These are phyloP conservation scores for Dunckerocampus dactyliophorus DNA, from an alignment of 2,113 vertebrate genomes.

Conservation along the genomic window DNA sequence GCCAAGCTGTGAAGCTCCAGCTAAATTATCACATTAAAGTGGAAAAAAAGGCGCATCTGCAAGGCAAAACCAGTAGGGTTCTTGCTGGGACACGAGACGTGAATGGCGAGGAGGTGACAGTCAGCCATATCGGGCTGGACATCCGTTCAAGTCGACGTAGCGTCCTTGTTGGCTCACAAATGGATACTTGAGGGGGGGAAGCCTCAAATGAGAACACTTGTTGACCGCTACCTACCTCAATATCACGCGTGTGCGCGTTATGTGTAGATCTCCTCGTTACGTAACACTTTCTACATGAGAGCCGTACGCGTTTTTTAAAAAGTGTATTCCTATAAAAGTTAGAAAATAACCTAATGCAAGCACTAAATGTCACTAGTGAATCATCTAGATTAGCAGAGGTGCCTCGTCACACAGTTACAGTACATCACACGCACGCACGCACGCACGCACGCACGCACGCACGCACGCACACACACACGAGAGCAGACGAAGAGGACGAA, in stretches of 20 bases:
- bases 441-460: neutral
- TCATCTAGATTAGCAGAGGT: neutral
- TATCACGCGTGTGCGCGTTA: neutral
- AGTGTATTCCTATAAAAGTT: neutral
- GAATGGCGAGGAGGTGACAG: neutral
- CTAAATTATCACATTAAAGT: neutral
- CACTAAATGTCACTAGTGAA: neutral
- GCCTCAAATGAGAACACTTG: neutral
- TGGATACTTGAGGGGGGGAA: neutral
- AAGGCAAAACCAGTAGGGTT: neutral
- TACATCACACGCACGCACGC: neutral
- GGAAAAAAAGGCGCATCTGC: neutral
- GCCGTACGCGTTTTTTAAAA: neutral
- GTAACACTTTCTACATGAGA: neutral
- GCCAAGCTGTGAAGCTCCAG: neutral
- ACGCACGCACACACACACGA: conserved; percentile 2
- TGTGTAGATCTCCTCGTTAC: neutral
- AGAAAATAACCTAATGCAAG: conserved; percentile 2
- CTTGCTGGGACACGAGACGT: neutral
- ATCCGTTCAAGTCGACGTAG: neutral
- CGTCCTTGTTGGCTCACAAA: neutral
- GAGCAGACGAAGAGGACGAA: conserved; percentile 7
- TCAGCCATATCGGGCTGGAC: neutral
- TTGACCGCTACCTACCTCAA: neutral
- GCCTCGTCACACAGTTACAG: neutral